Evolutionary conservation across 2,888 invertebrate species (phyloP), one percentile per base, ranked within the genome.

Genomic region (Leucophenga montana): DNA sequence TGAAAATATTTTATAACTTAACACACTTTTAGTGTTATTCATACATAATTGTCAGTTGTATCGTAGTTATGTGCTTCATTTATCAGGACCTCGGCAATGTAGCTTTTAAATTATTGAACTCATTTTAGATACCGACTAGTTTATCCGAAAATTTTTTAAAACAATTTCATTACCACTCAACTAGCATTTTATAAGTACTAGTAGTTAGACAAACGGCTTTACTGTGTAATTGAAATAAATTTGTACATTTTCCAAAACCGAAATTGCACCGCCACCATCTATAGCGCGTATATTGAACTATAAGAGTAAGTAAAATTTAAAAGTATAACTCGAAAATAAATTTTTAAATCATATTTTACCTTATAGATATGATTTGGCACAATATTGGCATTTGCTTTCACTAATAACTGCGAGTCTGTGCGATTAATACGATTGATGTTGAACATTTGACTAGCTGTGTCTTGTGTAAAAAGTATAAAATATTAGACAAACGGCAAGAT

Each of bases 281-380:
- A 88, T 89, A 0, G 90, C 91, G 33, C 87, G 87, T 61, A 91
- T 85, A 6, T 87, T 90, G 16, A 91, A 81, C 91, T 91, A 72
- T 14, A 73, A 5, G 8, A 1, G 3, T 14, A 22, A 57, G 33
- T 16, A 5, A 33, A 27, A 27, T n/a, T 57, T 71, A 53, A 62
- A 6, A 61, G 44, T 16, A 18, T 53, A 53, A 16, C 16, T 13
- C 13, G 14, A 11, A 53, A 53, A 18, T 18, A 53, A 53, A 9
- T 39, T 39, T 39, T 39, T 39, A 33, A 8, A 3, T 33, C 33
- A 5, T 39, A 5, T 11, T 3, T 61, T 75, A 82, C 83, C 27
- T 66, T 62, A 67, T 79, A 83, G 65, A 74, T 64, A 54, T 74
- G 77, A 8, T 73, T 67, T 44, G 75, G 33, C 4, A 78, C 18